Conservation (phyloP, 30 jellyfish, hydroid and myxozoan species). For the Aurelia sp. region DNA sequence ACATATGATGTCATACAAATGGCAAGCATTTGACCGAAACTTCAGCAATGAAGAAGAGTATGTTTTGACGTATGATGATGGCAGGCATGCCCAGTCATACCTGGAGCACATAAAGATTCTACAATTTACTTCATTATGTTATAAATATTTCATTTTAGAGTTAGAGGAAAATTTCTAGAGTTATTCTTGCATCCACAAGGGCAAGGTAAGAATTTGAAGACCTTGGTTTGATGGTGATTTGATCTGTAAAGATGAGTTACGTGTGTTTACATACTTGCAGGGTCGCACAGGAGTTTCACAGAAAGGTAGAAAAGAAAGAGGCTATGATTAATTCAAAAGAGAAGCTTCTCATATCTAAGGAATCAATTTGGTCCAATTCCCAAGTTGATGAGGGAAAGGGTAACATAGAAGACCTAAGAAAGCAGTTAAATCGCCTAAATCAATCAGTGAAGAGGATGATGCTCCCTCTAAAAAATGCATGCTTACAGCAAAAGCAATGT, state of each 20-base stretch:
- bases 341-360: neutral
- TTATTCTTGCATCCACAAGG: neutral
- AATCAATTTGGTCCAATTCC: neutral
- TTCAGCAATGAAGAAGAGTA: no score
- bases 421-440: neutral
- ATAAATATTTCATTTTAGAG: no score
- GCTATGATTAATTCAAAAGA: neutral
- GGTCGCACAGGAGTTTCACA: neutral
- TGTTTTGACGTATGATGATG: no score
- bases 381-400: neutral
- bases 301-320: neutral
- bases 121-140: no score
- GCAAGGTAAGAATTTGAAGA: neutral
- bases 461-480: neutral
- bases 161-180: neutral
- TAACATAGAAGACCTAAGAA: neutral
- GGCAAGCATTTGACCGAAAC: no score
- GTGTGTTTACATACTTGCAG: neutral
- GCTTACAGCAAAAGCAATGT: conserved; percentile 12
- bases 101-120: no score
- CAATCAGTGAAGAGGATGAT: neutral
- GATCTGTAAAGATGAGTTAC: neutral
- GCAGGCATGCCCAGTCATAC: no score
- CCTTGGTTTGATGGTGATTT: neutral
- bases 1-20: no score